A percentile compares a stretch with the other conserved stretches of the same genome.
Conservation (phyloP, 2,888 invertebrate genomes). For the Sycophila texana region DNA sequence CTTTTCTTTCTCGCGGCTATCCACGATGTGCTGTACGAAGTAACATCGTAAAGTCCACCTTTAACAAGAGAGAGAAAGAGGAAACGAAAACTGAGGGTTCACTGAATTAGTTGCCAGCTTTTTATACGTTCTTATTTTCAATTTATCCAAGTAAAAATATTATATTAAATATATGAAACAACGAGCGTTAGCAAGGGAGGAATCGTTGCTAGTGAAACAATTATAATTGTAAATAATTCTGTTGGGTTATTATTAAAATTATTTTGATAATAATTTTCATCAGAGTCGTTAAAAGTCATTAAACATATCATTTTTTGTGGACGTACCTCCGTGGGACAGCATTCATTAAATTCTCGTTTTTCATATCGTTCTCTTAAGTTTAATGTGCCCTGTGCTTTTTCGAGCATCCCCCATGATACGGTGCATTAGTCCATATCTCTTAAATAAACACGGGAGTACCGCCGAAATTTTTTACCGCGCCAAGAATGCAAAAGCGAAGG, state of each 20-base stretch:
- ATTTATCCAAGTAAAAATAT: no score
- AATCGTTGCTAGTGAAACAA: no score
- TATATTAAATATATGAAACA: no score
- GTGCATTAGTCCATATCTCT: constrained; percentile 5
- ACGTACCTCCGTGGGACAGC: not conserved
- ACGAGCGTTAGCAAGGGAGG: no score
- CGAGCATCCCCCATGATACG: constrained; percentile 5
- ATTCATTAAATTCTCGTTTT: not conserved
- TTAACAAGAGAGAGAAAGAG: constrained; percentile 49
- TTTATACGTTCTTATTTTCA: no score
- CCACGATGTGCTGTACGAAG: constrained; percentile 26
- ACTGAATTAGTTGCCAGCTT: not conserved
- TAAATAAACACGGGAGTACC: constrained; percentile 12
- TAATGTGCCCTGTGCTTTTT: constrained; percentile 13
- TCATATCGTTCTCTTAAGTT: constrained; percentile 14
- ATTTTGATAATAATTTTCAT: no score
- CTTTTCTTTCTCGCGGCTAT: constrained; percentile 18
- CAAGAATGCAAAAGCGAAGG: constrained; percentile 46
- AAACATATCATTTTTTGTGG: not conserved
- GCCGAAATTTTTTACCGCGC: constrained; percentile 10
- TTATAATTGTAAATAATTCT: not conserved
- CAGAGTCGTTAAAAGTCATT: not conserved
- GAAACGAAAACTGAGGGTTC: constrained; percentile 2
- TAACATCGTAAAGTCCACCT: constrained; percentile 62
- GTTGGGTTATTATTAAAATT: no score